Evolutionary conservation across 2,113 vertebrate species (phyloP), one percentile per base, ranked within the genome.

Genomic region (Synodontis membranacea): DNA sequence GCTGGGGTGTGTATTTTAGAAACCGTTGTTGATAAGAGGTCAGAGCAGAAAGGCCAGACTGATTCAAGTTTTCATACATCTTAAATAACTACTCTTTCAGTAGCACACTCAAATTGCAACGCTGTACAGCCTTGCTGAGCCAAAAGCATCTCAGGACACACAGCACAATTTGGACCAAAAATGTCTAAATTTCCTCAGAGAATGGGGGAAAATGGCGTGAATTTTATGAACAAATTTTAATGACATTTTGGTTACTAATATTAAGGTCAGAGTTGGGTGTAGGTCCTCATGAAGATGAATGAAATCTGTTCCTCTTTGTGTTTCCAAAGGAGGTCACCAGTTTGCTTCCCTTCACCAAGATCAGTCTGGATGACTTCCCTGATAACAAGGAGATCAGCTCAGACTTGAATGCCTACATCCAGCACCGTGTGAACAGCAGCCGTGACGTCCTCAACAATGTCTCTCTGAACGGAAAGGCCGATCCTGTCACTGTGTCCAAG

Each of bases 391-490:
- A 98, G 89, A 97, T 99, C 86, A 93, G 94, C n/a, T 91, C 92
- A 0, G 98, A 99, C 92, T 95, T 99, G 92, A 97, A 96, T 0
- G 94, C 96, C 5, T 99, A 99, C 3, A 96, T 99, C 92, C 97
- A 98, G 92, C 95, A 98, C 93, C 95, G 98, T 80, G 94, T 99
- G 89, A 95, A 92, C 56, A 94, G 93, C 93, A 99, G 97, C 94
- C 95, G 96, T 83, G 97, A 99, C 82, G 98, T 99, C 87, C 93
- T 96, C 90, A 97, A 96, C 95, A 99, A 99, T 91, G 97, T 99
- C 79, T 97, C 96, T 86, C 94, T 99, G 90, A 99, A 97, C 0
- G 97, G 98, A 87, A 98, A 97, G 92, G 96, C 96, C 0, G 98
- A 99, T 70, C 95, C 97, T 0, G 83, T 94, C 83, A 95, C 96